Evolutionary conservation across 2,113 vertebrate species (phyloP).

Genomic region (Sakesphorus luctuosus): DNA sequence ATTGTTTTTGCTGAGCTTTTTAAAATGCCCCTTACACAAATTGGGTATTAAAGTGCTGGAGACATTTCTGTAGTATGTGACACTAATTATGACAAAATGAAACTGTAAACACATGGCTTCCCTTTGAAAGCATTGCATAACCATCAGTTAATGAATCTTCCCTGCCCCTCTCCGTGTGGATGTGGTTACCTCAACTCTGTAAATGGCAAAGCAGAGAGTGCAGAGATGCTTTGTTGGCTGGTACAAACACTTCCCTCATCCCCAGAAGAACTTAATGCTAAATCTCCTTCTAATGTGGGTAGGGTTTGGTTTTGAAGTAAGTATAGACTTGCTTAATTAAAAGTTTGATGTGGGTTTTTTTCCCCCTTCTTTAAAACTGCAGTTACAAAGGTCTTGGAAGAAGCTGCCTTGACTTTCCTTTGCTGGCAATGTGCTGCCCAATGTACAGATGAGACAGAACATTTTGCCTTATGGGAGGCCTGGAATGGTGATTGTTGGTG

Average conservation of each 20-base stretch:
- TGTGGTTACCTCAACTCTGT: background rate
- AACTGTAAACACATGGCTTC: background rate
- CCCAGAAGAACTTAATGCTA: background rate
- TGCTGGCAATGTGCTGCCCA: background rate
- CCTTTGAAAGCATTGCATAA: background rate
- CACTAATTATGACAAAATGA: constrained; percentile 35
- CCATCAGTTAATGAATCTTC: background rate
- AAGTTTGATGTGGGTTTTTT: background rate
- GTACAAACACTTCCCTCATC: background rate
- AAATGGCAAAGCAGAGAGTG: background rate
- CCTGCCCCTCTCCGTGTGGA: background rate
- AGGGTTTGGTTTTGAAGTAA: background rate
- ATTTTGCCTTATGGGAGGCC: fast-evolving
- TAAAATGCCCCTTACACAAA: constrained; percentile 1
- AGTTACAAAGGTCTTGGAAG: background rate
- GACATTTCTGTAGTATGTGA: background rate
- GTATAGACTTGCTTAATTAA: background rate
- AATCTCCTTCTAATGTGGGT: background rate
- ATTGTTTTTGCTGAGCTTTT: constrained; percentile 29
- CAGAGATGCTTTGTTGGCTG: background rate
- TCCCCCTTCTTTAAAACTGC: background rate
- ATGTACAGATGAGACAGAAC: background rate
- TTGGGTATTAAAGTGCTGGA: background rate
- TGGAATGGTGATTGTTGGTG: background rate
- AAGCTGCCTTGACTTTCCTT: background rate